Base-by-base conservation (phyloP, 1,140 invertebrate genomes). In the Odontomachus brunneus region DNA sequence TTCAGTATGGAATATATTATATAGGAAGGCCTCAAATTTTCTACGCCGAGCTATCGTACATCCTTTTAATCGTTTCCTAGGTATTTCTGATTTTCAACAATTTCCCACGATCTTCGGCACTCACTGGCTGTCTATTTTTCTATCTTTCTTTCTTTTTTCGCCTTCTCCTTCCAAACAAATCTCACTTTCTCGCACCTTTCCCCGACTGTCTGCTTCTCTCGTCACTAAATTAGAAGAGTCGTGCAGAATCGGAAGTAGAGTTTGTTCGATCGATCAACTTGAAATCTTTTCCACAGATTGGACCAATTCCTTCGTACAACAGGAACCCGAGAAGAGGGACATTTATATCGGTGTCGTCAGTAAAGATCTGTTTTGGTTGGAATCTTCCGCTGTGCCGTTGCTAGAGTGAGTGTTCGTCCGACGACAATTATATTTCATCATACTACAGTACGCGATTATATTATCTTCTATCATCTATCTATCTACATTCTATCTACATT, bases 1-100 rank as follows among this genome's bases (percentile, higher is more conserved):
- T 94, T 94, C 91, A 85, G 85, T 93, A 93, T 93, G 91, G 92
- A 91, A 91, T 93, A 90, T 93, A 89, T 93, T 92, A 91, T 91
- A 84, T 91, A 93, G 87, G 91, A 94, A 93, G 93, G 86, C 93
- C 82, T 92, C 92, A 90, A 93, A 93, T 87, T 94, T 94, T 84
- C 88, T 94, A 73, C 92, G 89, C 85, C 88, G 92, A 90, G 89
- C 91, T 90, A 89, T 94, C 84, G 88, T 92, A 84, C 91, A 92
- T 83, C 92, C 92, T 88, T 92, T 94, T 93, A 90, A 91, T 91
- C 92, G 91, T 87, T 90, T 93, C 85, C 74, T 94, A 94, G 93
- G 94, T 94, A 94, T 92, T 93, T 91, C 84, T 80, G 65, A 86
- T 90, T 86, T 75, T 89, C 81, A 73, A 85, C 57, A 82, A 82